These are phyloP conservation scores for Anagyrus pseudococci DNA, from an alignment of 2,888 invertebrate genomes.

Conservation along the genomic window DNA sequence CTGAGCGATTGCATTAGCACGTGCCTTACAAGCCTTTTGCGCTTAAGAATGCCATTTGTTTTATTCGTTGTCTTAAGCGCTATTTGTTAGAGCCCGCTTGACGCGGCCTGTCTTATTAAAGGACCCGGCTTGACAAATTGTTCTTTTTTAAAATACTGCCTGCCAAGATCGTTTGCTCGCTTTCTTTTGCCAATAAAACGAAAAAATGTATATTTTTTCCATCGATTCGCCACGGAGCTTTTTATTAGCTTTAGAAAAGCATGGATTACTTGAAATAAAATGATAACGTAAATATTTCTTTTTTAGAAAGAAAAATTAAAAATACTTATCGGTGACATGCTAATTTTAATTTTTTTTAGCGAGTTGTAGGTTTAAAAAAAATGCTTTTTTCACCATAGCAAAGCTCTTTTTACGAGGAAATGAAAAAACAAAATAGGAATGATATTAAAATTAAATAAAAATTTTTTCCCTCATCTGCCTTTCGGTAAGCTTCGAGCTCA, in stretches of 20 bases:
- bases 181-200: constrained; percentile 5
- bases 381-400: too few relatives aligned
- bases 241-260: too few relatives aligned
- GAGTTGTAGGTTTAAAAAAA: too few relatives aligned
- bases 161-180: background rate
- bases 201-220: too few relatives aligned
- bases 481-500: background rate
- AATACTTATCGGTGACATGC: too few relatives aligned
- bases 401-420: too few relatives aligned
- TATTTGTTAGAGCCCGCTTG: constrained; percentile 45
- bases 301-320: too few relatives aligned
- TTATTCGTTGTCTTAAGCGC: constrained; percentile 46
- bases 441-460: constrained; percentile 28
- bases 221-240: constrained; percentile 23
- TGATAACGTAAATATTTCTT: too few relatives aligned
- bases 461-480: too few relatives aligned
- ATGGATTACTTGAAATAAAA: too few relatives aligned
- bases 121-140: constrained; percentile 38
- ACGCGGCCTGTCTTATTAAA: constrained; percentile 39
- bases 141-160: constrained; percentile 24
- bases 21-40: constrained; percentile 49
- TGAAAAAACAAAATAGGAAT: background rate
- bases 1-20: constrained; percentile 55
- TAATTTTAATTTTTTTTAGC: too few relatives aligned
- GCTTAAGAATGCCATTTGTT: constrained; percentile 53